phyloP scores from a whole-genome alignment of 2,888 invertebrate species.

The Drosophila neonasuta region DNA sequence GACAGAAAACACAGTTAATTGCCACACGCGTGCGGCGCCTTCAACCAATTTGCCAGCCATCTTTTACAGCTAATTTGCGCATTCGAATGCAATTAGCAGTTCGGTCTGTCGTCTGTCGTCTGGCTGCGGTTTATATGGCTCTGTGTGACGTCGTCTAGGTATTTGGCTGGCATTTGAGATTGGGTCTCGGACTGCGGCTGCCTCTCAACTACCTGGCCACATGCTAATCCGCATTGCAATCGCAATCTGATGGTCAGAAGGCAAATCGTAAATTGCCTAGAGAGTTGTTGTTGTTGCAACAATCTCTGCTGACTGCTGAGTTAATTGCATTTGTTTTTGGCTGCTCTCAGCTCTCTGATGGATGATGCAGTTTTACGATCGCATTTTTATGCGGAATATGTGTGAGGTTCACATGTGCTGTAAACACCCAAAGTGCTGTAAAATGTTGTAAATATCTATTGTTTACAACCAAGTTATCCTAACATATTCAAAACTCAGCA shows the following conservation, averaged over 20 bases:
- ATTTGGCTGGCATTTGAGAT: background rate
- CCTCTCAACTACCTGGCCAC: constrained; percentile 31
- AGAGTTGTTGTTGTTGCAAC: constrained; percentile 15
- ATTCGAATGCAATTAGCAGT: constrained; percentile 59
- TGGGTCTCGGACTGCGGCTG: background rate
- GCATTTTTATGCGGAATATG: constrained; percentile 8
- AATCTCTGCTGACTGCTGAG: constrained; percentile 7
- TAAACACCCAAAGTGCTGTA: constrained; percentile 1
- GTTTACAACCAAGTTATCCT: background rate
- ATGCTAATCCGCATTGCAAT: constrained; percentile 35
- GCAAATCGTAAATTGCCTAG: constrained; percentile 14
- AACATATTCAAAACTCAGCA: background rate
- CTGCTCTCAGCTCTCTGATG: background rate
- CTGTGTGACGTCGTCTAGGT: background rate
- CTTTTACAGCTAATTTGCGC: constrained; percentile 51
- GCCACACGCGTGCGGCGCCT: constrained; percentile 44
- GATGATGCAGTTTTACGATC: constrained; percentile 9
- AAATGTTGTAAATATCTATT: constrained; percentile 4
- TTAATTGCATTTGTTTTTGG: constrained; percentile 44
- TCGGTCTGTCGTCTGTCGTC: background rate
- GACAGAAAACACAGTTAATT: constrained; percentile 34
- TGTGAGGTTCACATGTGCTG: background rate
- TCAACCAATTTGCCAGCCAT: constrained; percentile 28
- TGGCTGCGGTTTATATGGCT: no score
- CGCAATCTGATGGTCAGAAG: constrained; percentile 29